Evolutionary conservation across 2,113 vertebrate genomes (phyloP).

Genomic region (Passer domesticus): DNA sequence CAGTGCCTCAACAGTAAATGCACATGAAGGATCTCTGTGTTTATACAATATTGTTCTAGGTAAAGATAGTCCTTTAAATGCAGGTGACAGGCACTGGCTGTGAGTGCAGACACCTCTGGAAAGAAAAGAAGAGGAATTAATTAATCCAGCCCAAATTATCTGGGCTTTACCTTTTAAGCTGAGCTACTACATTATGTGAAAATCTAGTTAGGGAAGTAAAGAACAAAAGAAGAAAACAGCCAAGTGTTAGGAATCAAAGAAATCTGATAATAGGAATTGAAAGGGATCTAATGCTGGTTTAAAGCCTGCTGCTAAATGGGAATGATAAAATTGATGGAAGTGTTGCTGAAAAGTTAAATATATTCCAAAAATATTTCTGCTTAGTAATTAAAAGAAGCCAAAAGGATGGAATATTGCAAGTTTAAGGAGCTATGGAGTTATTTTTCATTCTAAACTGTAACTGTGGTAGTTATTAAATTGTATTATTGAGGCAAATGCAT

Average conservation of each 20-base stretch:
- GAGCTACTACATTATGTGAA: neutral
- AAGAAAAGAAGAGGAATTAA: neutral
- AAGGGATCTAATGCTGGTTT: neutral
- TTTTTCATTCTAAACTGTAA: slow-evolving; percentile 40
- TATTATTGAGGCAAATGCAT: slow-evolving; percentile 35
- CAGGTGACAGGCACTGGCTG: neutral
- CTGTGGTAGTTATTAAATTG: slow-evolving; percentile 44
- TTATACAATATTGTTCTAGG: neutral
- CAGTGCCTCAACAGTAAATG: neutral
- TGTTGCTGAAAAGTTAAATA: slow-evolving; percentile 1
- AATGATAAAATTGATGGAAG: neutral
- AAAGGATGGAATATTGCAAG: neutral
- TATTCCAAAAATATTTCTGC: slow-evolving; percentile 17
- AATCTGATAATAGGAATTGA: slow-evolving; percentile 7
- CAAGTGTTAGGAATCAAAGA: neutral
- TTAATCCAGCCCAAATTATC: neutral
- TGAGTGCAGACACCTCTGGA: neutral
- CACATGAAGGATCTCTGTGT: neutral
- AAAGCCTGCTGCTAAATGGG: neutral
- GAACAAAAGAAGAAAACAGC: neutral
- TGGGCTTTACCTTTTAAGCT: neutral
- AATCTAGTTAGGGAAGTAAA: neutral
- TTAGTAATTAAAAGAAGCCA: slow-evolving; percentile 16
- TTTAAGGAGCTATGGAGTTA: slow-evolving; percentile 27
- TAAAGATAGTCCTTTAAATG: neutral